phyloP scores from a whole-genome alignment of 2,888 invertebrate species.

The Chrysina gloriosa region DNA sequence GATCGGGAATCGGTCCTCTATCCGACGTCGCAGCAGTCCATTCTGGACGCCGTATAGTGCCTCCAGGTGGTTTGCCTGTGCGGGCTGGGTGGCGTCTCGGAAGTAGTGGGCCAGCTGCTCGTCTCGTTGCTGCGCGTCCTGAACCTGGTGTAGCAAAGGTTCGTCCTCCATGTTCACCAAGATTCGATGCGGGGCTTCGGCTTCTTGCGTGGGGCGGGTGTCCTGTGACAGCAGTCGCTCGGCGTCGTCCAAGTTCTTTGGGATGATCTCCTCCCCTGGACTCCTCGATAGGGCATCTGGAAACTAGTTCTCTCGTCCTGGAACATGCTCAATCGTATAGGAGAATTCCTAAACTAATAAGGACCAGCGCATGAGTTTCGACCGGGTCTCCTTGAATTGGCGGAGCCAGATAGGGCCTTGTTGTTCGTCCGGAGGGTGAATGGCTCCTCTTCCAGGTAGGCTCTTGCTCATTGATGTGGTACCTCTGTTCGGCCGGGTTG shows the following conservation, averaged over 20 bases:
- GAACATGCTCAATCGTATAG: slow-evolving; percentile 49
- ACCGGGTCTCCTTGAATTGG: slow-evolving; percentile 32
- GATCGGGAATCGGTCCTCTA: background rate
- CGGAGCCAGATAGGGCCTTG: slow-evolving; percentile 48
- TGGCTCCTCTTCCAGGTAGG: slow-evolving; percentile 47
- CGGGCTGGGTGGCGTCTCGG: background rate
- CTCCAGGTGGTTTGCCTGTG: background rate
- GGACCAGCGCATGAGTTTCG: slow-evolving; percentile 46
- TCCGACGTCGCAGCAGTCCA: background rate
- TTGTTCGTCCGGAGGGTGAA: slow-evolving; percentile 50
- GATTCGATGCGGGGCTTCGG: no score
- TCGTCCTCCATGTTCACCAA: no score
- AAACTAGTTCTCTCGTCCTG: slow-evolving; percentile 45
- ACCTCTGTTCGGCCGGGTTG: slow-evolving; percentile 38
- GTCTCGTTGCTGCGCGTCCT: no score
- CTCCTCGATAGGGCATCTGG: slow-evolving; percentile 44
- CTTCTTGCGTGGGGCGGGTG: no score
- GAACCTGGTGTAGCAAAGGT: no score
- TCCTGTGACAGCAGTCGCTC: no score
- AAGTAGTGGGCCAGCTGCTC: background rate
- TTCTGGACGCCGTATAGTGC: background rate
- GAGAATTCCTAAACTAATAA: slow-evolving; percentile 46
- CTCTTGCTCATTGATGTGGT: slow-evolving; percentile 53
- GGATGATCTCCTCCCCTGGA: background rate
- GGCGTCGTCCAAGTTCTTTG: background rate